Conservation (phyloP, 2,888 invertebrate genomes). For the Hemistola chrysoprasaria region DNA sequence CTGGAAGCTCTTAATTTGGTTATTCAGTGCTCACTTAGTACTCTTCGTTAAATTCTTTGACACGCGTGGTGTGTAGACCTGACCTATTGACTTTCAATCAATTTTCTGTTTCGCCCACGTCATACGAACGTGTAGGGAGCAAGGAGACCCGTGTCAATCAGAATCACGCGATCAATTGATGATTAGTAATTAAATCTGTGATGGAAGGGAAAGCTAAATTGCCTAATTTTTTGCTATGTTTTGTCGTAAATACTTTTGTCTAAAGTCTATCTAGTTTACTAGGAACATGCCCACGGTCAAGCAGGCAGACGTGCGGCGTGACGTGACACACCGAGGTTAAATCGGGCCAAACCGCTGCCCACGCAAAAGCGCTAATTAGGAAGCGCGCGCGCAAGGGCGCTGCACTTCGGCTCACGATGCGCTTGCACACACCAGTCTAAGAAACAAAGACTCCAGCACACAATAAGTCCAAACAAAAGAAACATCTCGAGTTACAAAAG, state of each 20-base stretch:
- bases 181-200: slow-evolving; percentile 1
- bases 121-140: slow-evolving; percentile 16
- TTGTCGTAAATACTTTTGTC: no score
- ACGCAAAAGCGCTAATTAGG: slow-evolving; percentile 73
- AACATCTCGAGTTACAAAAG: slow-evolving; percentile 53
- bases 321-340: slow-evolving; percentile 60
- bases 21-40: slow-evolving; percentile 38
- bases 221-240: no score
- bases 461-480: slow-evolving; percentile 55
- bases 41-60: slow-evolving; percentile 39
- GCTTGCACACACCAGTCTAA: slow-evolving; percentile 29
- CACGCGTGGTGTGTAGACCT: slow-evolving; percentile 41
- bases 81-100: slow-evolving; percentile 61
- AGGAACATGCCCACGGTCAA: no score
- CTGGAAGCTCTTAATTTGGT: slow-evolving; percentile 35
- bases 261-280: no score
- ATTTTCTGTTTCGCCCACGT: slow-evolving; percentile 43
- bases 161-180: slow-evolving; percentile 9
- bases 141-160: slow-evolving; percentile 7
- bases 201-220: no score
- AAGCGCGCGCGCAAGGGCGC: slow-evolving; percentile 73
- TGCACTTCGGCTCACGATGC: slow-evolving; percentile 60
- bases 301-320: slow-evolving; percentile 41
- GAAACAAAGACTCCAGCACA: slow-evolving; percentile 48
- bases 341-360: slow-evolving; percentile 60